Percentiles rank a stretch among this genome's conserved stretches.
Conservation (phyloP, 2,797 vertebrate genomes). For the Clarias laeviceps region DNA sequence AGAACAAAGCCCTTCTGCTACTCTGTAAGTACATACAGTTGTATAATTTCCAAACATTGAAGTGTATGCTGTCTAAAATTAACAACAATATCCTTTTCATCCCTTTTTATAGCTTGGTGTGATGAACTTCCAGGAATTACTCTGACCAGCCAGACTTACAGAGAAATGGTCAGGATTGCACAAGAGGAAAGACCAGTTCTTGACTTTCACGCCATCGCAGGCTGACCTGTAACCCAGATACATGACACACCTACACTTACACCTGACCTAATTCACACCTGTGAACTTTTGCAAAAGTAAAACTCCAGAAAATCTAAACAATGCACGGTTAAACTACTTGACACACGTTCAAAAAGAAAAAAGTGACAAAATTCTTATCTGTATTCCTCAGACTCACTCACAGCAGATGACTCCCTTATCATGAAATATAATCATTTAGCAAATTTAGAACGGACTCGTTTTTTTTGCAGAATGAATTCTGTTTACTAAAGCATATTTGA, state of each 20-base stretch:
- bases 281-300: slow-evolving; percentile 22
- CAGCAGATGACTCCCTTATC: neutral
- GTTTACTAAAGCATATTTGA: neutral
- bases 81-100: neutral
- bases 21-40: neutral
- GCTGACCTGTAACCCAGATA: slow-evolving; percentile 33
- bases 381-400: neutral
- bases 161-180: neutral
- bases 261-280: slow-evolving; percentile 23
- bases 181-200: slow-evolving; percentile 15
- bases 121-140: neutral
- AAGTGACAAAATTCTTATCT: neutral
- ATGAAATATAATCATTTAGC: neutral
- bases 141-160: neutral
- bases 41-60: neutral
- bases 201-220: neutral
- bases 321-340: slow-evolving; percentile 8
- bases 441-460: neutral
- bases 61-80: neutral
- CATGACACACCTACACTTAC: slow-evolving; percentile 23
- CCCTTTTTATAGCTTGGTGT: neutral
- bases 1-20: neutral
- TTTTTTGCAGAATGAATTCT: neutral
- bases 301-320: slow-evolving; percentile 26
- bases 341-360: no score